Evolutionary conservation across 2,113 vertebrate species (phyloP), one percentile per base, ranked within the genome.

Genomic region (Benitochromis conjunctus): DNA sequence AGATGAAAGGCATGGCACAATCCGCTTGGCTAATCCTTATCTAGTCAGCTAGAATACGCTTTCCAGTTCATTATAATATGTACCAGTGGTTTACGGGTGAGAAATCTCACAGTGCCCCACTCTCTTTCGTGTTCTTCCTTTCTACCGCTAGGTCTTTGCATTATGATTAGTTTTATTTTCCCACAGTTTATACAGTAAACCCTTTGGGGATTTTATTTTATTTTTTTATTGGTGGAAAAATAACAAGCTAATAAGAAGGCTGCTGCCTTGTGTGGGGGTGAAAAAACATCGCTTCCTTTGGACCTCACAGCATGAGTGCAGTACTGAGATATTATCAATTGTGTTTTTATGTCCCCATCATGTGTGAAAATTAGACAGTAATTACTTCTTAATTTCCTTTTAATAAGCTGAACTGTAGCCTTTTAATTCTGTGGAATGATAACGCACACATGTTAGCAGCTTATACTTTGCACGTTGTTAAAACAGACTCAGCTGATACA

Each of bases 1-100:
- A 92, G 91, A 94, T 95, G 89, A 95, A 95, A 95, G 92, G 81
- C 86, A 11, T 38, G 62, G 83, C 43, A 71, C 78, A 86, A 91
- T 90, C 81, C 80, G 51, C 71, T 48, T 76, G 60, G 84, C 85
- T 94, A 92, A 95, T 95, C 92, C 95, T 89, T 91, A 94, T 94
- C 92, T 92, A 90, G 90, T 91, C 92, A 56, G 38, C 85, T 71
- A 55, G 76, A 84, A 62, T 92, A 90, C 26, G 81, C 81, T 57
- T 60, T 84, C 74, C 81, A 58, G 60, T 79, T 38, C 81, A 85
- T 81, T 77, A 19, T 79, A 11, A 48, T 64, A 41, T 62, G 41
- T 82, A 84, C 48, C 58, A 14, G 54, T 87, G 87, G 81, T 90
- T 77, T 79, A 29, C 29, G 82, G 85, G 81, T 82, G 88, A 88